Base-by-base conservation (phyloP, 2,888 invertebrate genomes). In the Pseudolycoriella hygida region DNA sequence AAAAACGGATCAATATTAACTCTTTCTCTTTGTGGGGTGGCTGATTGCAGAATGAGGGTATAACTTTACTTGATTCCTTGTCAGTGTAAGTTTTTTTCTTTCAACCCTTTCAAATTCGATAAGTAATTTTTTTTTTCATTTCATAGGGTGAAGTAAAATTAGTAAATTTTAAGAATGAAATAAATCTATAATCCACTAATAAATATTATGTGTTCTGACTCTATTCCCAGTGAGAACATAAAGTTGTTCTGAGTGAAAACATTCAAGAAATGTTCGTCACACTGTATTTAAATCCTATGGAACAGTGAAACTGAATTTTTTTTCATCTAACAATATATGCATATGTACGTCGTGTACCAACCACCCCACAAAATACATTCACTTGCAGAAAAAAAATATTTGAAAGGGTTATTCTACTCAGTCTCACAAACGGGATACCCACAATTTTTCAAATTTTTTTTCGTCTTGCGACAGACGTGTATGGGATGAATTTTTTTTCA, bases 1-100 rank as follows among this genome's bases (percentile, higher is more conserved):
- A 42, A 43, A 30, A 38, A 18, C 42, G 38, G 43, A 43, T 43
- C 43, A 43, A 43, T 43, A 43, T 43, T 44, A 44, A 44, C 43
- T 44, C 43, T 44, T 44, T 44, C 43, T 39, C 17, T 39, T 17
- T 15, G 14, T 14, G 39, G 39, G 39, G 14, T 15, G 39, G 39
- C 17, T 15, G 17, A 39, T 39, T 17, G 39, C 17, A 17, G 39
- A 17, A 39, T 39, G 39, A 17, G 39, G 17, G 14, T 10, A 11
- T 10, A 17, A 17, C 15, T 14, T n/a, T 11, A 11, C 17, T 39
- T 11, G n/a, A 17, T 39, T 3, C 39, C 17, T 17, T 39, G 39
- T 17, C 39, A 39, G 17, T 17, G 39, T 39, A 39, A 39, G 39
- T 39, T 39, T 39, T 39, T 39, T 39, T n/a, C n/a, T 39, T 39